Base-by-base conservation (phyloP, 2,797 vertebrate genomes). In the Serranus cabrilla region DNA sequence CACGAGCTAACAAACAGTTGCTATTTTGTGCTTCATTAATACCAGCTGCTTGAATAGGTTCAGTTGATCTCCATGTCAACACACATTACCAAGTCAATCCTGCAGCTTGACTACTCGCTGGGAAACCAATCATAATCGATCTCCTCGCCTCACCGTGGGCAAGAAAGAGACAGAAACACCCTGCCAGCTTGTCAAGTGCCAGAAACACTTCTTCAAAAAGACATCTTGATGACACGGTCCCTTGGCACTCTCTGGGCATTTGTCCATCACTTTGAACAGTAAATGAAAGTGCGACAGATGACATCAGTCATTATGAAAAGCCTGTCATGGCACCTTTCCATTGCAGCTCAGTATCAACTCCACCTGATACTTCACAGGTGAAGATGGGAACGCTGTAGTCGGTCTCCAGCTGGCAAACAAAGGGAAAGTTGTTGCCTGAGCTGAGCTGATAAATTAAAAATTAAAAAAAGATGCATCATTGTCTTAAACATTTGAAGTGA, bases 1-100 rank as follows among this genome's bases (percentile, higher is more conserved):
- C 80, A 74, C 77, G 31, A 74, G 75, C 76, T 67, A 83, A 78
- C 82, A 86, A 87, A 86, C 83, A 75, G 73, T 81, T 79, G 80
- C 83, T 87, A 86, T 87, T 87, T 84, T 90, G 81, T 85, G 79
- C 89, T 87, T 89, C 88, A 91, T 93, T 90, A 92, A 86, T 82
- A 84, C 64, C 81, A 88, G 80, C 82, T 91, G 82, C 83, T 83
- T 70, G 61, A 85, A 78, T 47, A 39, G 76, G 57, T 82, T 85
- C 78, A 45, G 78, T 81, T 89, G 90, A 90, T 89, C 88, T 87
- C 84, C 82, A 79, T 84, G 83, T 93, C 89, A 86, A 86, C 89
- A 78, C 80, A 61, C 74, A 87, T 92, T 89, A 91, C 76, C 49
- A 56, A 89, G 90, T 87, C 85, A 82, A 86, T 91, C 86, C 57